Evolutionary conservation across 2,888 invertebrate genomes (phyloP).

Genomic region (Scelioninae gen. 1): DNA sequence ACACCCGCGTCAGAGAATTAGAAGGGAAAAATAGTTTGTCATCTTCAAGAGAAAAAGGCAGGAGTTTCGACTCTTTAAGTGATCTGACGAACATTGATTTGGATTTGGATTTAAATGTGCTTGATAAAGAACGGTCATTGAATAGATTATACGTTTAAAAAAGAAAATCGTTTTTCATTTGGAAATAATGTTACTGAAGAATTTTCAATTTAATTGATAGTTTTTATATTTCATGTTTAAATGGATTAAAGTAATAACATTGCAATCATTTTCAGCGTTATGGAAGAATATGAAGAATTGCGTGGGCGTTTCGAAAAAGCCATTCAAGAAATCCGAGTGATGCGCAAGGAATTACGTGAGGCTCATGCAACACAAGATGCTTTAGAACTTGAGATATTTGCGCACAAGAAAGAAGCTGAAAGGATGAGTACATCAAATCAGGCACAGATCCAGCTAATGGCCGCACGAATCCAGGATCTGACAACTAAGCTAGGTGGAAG

Average conservation of each 20-base stretch:
- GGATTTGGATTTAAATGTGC: conserved; percentile 89
- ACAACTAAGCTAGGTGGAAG: no score
- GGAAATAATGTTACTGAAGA: neutral
- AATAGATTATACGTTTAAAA: neutral
- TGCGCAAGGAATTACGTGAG: conserved; percentile 92
- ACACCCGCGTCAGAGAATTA: conserved; percentile 89
- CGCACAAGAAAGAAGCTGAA: no score
- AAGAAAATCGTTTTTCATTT: neutral
- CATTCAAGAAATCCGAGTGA: conserved; percentile 92
- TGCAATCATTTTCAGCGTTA: conserved; percentile 85
- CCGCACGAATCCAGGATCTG: no score
- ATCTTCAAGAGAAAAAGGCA: conserved; percentile 86
- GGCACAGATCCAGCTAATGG: no score
- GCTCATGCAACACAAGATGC: conserved; percentile 88
- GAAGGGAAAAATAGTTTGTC: conserved; percentile 87
- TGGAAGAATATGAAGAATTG: conserved; percentile 92
- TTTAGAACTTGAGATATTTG: no score
- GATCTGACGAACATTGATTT: conserved; percentile 92
- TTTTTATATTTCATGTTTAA: no score
- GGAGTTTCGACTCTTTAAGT: conserved; percentile 91
- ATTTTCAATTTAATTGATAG: no score
- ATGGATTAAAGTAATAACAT: no score
- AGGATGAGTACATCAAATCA: no score
- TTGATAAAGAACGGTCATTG: conserved; percentile 87
- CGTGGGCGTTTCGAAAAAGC: conserved; percentile 92